Conservation (phyloP, 2,797 vertebrate genomes). For the Halcyon smyrnensis region DNA sequence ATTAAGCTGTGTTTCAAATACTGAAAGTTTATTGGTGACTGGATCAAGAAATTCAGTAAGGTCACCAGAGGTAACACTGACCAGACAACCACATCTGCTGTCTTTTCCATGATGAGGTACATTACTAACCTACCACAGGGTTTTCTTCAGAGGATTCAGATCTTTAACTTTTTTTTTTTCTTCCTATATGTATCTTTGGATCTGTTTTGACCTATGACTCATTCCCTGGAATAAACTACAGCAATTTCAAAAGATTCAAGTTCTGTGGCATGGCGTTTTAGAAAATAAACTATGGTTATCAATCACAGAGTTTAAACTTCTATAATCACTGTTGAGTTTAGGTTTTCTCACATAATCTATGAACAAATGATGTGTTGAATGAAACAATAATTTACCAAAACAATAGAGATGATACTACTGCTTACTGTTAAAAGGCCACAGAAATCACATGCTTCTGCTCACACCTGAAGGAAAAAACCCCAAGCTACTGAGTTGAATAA, state of each 20-base stretch:
- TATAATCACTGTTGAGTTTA: background rate
- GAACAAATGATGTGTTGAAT: background rate
- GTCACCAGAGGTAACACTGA: rapidly evolving
- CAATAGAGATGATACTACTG: background rate
- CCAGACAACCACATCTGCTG: background rate
- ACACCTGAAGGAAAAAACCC: background rate
- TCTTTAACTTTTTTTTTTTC: background rate
- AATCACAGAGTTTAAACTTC: background rate
- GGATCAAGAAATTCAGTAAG: background rate
- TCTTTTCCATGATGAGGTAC: background rate
- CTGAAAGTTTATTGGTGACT: background rate
- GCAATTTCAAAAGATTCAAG: background rate
- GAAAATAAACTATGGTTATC: background rate
- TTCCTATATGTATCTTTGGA: background rate
- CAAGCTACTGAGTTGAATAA: background rate
- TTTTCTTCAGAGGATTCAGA: background rate
- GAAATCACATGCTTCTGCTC: background rate
- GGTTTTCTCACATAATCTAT: background rate
- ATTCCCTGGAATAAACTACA: background rate
- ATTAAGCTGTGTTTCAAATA: background rate
- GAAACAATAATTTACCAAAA: background rate
- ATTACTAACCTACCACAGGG: rapidly evolving
- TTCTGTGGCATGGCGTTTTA: background rate
- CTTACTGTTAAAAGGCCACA: background rate
- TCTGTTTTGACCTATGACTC: background rate